phyloP scores from a whole-genome alignment of 2,797 vertebrate genomes.

The Pseudochaenichthys georgianus region DNA sequence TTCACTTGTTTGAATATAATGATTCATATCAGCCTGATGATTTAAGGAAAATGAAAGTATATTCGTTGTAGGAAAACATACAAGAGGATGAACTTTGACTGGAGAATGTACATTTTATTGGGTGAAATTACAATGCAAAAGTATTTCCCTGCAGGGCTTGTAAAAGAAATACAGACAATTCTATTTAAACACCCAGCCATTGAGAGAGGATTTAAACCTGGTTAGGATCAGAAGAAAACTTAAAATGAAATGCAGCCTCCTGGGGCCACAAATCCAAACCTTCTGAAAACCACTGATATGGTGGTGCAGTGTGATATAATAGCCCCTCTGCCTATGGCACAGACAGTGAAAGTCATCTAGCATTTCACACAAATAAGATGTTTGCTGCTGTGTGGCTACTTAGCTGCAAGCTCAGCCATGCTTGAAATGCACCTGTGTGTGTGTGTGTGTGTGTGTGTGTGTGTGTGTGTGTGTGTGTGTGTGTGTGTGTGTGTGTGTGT shows the following conservation, averaged over 20 bases:
- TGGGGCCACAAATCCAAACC: constrained; percentile 27
- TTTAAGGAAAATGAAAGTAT: constrained; percentile 5
- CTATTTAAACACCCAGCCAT: constrained; percentile 29
- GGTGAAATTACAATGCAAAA: constrained; percentile 27
- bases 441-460: constrained; percentile 18
- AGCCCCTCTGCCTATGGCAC: constrained; percentile 31
- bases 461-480: constrained; percentile 20
- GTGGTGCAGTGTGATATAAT: constrained; percentile 33
- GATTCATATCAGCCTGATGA: constrained; percentile 8
- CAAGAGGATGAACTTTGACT: constrained; percentile 20
- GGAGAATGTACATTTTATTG: constrained; percentile 33
- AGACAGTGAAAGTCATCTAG: constrained; percentile 53
- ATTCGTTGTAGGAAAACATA: constrained; percentile 4
- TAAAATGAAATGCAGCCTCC: constrained; percentile 24
- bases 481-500: constrained; percentile 12
- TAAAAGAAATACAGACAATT: constrained; percentile 34
- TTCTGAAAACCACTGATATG: constrained; percentile 32
- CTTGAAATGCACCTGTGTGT: constrained; percentile 58
- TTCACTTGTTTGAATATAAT: not conserved
- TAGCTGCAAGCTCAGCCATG: constrained; percentile 69
- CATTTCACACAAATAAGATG: constrained; percentile 64
- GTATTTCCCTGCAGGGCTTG: constrained; percentile 7
- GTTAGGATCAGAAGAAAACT: constrained; percentile 13
- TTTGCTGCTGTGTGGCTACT: constrained; percentile 60
- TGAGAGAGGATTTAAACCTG: not conserved